A percentile compares a stretch with the other conserved stretches of the same genome.
Conservation (phyloP, 2,113 vertebrate species). For the Diadophis punctatus region DNA sequence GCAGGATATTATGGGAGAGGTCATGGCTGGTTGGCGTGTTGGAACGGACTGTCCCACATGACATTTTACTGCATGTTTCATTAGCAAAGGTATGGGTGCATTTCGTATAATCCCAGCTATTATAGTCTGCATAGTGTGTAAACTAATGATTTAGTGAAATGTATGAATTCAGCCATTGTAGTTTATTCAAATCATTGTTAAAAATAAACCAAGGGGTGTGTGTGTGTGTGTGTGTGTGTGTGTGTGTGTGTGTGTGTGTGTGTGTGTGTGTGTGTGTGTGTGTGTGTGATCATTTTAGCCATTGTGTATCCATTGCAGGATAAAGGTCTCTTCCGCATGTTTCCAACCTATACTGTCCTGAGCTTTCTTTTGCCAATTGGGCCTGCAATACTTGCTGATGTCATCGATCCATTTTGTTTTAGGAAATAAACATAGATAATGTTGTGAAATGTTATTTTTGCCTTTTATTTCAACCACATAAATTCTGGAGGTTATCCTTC, state of each 20-base stretch:
- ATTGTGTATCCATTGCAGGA: no score
- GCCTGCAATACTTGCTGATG: no score
- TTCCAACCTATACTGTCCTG: no score
- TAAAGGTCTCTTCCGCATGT: no score
- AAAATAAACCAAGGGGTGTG: not conserved
- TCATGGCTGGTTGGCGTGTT: not conserved
- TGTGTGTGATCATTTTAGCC: no score
- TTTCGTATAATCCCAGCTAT: not conserved
- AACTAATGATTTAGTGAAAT: not conserved
- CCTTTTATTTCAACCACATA: not conserved
- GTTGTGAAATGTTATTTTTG: not conserved
- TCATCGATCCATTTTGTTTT: no score
- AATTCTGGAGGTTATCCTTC: not conserved
- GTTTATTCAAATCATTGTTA: not conserved
- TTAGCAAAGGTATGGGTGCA: not conserved
- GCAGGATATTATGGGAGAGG: not conserved
- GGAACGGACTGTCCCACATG: not conserved
- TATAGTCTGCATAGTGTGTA: not conserved
- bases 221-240: no score
- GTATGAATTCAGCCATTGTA: not conserved
- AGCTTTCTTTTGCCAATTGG: no score
- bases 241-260: no score
- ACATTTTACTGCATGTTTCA: not conserved
- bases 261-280: no score
- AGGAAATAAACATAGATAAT: not conserved